phyloP scores from a whole-genome alignment of 2,888 invertebrate species.

The Machimus rusticus region DNA sequence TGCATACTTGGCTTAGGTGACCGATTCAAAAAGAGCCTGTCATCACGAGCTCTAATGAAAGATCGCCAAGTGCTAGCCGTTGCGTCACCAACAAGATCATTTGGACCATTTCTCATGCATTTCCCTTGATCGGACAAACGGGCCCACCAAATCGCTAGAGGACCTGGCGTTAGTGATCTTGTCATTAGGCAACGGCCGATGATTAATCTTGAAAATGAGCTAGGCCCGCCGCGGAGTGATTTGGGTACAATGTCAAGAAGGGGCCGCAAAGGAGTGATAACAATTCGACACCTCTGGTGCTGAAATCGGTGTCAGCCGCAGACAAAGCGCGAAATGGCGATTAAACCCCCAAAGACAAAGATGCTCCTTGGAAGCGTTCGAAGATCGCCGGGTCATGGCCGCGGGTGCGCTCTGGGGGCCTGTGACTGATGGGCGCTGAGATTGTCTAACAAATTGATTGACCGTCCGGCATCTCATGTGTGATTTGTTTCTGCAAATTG shows the following conservation, averaged over 20 bases:
- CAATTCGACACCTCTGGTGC: neutral
- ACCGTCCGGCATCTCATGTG: neutral
- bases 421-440: neutral
- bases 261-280: neutral
- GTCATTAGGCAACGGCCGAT: neutral
- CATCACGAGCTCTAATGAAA: neutral
- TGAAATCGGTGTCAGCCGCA: neutral
- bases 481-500: neutral
- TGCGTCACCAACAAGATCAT: neutral
- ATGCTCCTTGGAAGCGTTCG: neutral
- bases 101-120: neutral
- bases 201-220: neutral
- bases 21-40: neutral
- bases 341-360: neutral
- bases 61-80: neutral
- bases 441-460: neutral
- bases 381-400: slow-evolving; percentile 13
- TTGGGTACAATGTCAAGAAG: neutral
- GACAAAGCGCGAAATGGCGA: neutral
- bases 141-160: neutral
- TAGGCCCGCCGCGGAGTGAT: neutral
- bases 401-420: neutral
- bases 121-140: neutral
- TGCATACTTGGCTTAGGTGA: neutral
- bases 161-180: neutral